phyloP scores from a whole-genome alignment of 1,140 invertebrate species.

The Grapholita molesta region DNA sequence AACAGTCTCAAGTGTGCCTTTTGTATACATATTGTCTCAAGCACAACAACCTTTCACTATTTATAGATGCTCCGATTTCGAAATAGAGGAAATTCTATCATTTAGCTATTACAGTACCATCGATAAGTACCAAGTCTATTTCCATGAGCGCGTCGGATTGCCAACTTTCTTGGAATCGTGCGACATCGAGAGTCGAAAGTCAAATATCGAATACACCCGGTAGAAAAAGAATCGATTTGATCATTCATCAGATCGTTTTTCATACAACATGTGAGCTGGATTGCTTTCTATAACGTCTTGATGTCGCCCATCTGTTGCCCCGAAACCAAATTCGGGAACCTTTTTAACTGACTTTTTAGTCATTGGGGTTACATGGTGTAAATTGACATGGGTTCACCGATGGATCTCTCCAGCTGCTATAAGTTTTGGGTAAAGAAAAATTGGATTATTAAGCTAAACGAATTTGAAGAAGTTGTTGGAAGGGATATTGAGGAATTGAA shows the following conservation, averaged over 20 bases:
- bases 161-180: constrained; percentile 31
- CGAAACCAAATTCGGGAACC: constrained; percentile 38
- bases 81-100: constrained; percentile 9
- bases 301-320: constrained; percentile 62
- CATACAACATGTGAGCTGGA: constrained; percentile 52
- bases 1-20: too few relatives aligned
- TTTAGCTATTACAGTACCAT: constrained; percentile 12
- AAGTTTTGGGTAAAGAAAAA: not conserved
- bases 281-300: constrained; percentile 67
- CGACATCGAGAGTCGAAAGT: constrained; percentile 7
- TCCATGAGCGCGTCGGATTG: constrained; percentile 28
- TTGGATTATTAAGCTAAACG: not conserved
- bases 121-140: constrained; percentile 10
- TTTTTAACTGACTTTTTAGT: constrained; percentile 57
- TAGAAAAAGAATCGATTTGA: constrained; percentile 28
- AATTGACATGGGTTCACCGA: constrained; percentile 23
- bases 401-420: not conserved
- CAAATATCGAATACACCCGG: not conserved
- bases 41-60: not conserved
- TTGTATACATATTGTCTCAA: too few relatives aligned
- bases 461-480: not conserved
- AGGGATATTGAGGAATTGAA: too few relatives aligned
- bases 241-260: constrained; percentile 52
- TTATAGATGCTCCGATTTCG: not conserved
- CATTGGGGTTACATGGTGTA: constrained; percentile 26